A percentile compares a stretch with the other conserved stretches of the same genome.
These are phyloP conservation scores for Dicycla oo DNA, from an alignment of 2,888 invertebrate species.

Conservation along the genomic window DNA sequence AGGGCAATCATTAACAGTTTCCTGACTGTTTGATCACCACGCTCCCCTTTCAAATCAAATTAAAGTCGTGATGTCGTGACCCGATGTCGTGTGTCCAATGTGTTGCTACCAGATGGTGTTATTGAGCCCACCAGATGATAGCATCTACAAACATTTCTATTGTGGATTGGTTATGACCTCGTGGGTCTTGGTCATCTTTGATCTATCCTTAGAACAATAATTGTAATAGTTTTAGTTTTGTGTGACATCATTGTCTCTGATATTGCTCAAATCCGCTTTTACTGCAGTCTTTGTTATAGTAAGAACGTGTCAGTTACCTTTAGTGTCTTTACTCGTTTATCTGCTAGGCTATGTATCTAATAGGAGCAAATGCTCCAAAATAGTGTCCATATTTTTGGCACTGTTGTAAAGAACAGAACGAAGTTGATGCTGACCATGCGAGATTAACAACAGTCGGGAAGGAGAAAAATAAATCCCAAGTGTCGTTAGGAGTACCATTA, in stretches of 20 bases:
- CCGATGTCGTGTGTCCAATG: slow-evolving; percentile 23
- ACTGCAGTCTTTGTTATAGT: neutral
- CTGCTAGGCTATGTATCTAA: too few species aligned
- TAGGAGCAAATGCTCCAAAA: neutral
- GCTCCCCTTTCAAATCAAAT: slow-evolving; percentile 25
- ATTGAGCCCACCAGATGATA: slow-evolving; percentile 18
- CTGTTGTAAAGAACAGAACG: neutral
- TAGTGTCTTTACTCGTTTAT: neutral
- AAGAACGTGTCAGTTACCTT: neutral
- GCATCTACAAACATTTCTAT: slow-evolving; percentile 9
- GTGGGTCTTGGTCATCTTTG: slow-evolving; percentile 1
- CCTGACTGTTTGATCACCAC: slow-evolving; percentile 17
- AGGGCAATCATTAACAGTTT: slow-evolving; percentile 35
- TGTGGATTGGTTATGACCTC: neutral
- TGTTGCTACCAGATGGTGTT: slow-evolving; percentile 32
- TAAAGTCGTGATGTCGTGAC: slow-evolving; percentile 38
- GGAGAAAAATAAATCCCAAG: neutral
- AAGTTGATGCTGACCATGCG: neutral
- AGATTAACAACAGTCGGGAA: too few species aligned
- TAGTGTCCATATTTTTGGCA: neutral
- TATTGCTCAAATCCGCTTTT: neutral
- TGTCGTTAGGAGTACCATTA: neutral
- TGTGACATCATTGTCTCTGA: neutral
- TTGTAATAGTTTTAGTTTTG: neutral
- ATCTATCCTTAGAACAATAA: neutral